These are phyloP conservation scores for Poecilia picta DNA, from an alignment of 2,797 vertebrate genomes.

Conservation along the genomic window DNA sequence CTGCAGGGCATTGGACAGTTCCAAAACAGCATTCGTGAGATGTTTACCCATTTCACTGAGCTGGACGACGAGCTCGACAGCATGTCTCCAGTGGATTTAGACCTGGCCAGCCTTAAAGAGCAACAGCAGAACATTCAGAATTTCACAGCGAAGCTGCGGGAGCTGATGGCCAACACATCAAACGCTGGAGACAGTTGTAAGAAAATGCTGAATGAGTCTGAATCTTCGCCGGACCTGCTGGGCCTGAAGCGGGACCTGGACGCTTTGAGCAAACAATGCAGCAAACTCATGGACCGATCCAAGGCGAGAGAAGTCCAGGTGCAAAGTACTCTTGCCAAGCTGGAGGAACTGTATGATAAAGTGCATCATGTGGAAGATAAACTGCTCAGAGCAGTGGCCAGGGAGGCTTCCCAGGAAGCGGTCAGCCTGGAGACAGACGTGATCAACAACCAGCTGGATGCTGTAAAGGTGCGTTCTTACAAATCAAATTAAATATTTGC, in stretches of 20 bases:
- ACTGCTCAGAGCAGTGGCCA: constrained; percentile 83
- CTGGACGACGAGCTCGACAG: constrained; percentile 95
- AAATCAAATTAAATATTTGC: neutral
- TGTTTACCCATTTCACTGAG: constrained; percentile 93
- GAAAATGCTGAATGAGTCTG: constrained; percentile 88
- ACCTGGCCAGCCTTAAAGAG: constrained; percentile 78
- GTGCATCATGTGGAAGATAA: constrained; percentile 80
- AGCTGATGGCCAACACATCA: constrained; percentile 86
- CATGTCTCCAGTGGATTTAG: constrained; percentile 89
- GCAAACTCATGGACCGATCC: constrained; percentile 92
- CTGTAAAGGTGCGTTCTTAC: constrained; percentile 90
- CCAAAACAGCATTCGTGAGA: constrained; percentile 94
- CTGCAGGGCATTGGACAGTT: constrained; percentile 97
- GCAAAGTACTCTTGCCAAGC: constrained; percentile 78
- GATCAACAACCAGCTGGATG: constrained; percentile 93
- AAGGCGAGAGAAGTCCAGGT: constrained; percentile 87
- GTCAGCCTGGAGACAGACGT: constrained; percentile 95
- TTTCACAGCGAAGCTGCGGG: constrained; percentile 88
- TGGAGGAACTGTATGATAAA: constrained; percentile 87
- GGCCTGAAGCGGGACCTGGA: constrained; percentile 95
- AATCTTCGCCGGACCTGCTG: constrained; percentile 91
- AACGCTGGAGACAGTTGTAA: constrained; percentile 90
- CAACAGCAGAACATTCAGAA: constrained; percentile 84
- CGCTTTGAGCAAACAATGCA: constrained; percentile 93
- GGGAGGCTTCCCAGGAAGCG: constrained; percentile 90